phyloP scores from a whole-genome alignment of 1,140 invertebrate species.

The Lepidurus couesii region DNA sequence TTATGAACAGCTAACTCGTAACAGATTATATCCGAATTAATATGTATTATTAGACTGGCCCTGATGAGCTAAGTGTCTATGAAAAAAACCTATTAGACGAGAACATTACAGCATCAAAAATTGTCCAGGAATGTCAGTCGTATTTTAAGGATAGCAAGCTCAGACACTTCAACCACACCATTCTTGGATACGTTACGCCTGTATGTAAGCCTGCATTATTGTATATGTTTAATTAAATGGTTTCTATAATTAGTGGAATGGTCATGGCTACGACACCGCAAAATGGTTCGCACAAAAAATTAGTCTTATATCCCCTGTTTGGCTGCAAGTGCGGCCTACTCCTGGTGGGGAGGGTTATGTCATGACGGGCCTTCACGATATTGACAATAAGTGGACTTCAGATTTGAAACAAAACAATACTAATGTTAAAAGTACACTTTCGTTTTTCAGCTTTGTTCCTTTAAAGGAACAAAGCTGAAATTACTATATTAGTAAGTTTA shows the following conservation, averaged over 20 bases:
- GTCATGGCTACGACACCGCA: slow-evolving; percentile 85
- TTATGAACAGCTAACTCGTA: neutral
- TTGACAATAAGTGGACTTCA: slow-evolving; percentile 76
- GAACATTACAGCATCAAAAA: neutral
- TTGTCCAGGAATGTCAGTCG: slow-evolving; percentile 36
- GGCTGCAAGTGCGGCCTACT: slow-evolving; percentile 73
- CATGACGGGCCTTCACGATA: slow-evolving; percentile 65
- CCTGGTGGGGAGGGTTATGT: slow-evolving; percentile 53
- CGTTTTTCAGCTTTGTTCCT: slow-evolving; percentile 38
- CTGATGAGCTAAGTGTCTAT: neutral
- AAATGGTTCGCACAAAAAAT: slow-evolving; percentile 87
- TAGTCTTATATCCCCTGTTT: slow-evolving; percentile 85
- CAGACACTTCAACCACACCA: slow-evolving; percentile 61
- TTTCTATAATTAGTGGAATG: slow-evolving; percentile 73
- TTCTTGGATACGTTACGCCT: slow-evolving; percentile 84
- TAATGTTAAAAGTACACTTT: slow-evolving; percentile 40
- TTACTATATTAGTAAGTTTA: neutral
- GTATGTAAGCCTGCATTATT: slow-evolving; percentile 52
- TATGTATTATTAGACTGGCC: neutral
- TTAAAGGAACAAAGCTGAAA: too few relatives aligned
- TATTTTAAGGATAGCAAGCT: slow-evolving; percentile 62
- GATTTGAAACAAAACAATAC: slow-evolving; percentile 50
- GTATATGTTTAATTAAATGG: slow-evolving; percentile 30
- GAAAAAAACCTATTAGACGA: neutral
- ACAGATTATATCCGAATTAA: neutral